Base-by-base conservation (phyloP, 1,140 invertebrate genomes). In the Galendromus occidentalis region DNA sequence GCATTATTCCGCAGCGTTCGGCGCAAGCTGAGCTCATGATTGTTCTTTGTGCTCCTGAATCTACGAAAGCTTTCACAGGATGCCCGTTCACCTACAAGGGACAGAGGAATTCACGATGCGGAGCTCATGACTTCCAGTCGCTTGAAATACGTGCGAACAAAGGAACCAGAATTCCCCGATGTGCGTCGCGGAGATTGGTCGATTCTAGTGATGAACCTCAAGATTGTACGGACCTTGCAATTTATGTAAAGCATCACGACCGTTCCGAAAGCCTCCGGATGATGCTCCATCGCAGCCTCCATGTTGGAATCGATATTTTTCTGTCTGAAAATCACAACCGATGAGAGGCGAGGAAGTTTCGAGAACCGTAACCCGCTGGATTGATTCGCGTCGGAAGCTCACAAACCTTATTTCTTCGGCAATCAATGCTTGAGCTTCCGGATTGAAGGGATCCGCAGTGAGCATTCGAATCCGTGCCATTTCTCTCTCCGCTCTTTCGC, bases 291-390 rank as follows among this genome's bases (percentile, higher is more conserved):
- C 0, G 93, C 94, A 0, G 90, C 90, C 73, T 96, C 91, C 93
- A 97, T 98, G 74, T 97, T 97, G 0, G 88, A 88, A 79, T 97
- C 91, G 67, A 97, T 93, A 76, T 96, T 96, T 74, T 94, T 91
- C 72, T 91, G 86, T 59, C 76, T 74, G 66, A n/a, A n/a, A n/a
- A n/a, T n/a, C n/a, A n/a, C 2, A 70, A 59, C 30, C 67, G 33
- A 39, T 4, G n/a, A n/a, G n/a, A n/a, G n/a, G n/a, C n/a, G 59
- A 41, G 18, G 25, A 44, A 17, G 12, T 22, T 17, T n/a, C n/a
- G n/a, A n/a, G n/a, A n/a, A n/a, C n/a, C n/a, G n/a, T n/a, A n/a
- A n/a, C n/a, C n/a, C 18, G 17, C 42, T 44, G 42, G 42, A 44
- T 44, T 17, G 18, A 39, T 39, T 9, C 9, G 33, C 9, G 33